These are phyloP conservation scores for Okapia johnstoni DNA, from an alignment of 2,113 vertebrate genomes.

Conservation along the genomic window DNA sequence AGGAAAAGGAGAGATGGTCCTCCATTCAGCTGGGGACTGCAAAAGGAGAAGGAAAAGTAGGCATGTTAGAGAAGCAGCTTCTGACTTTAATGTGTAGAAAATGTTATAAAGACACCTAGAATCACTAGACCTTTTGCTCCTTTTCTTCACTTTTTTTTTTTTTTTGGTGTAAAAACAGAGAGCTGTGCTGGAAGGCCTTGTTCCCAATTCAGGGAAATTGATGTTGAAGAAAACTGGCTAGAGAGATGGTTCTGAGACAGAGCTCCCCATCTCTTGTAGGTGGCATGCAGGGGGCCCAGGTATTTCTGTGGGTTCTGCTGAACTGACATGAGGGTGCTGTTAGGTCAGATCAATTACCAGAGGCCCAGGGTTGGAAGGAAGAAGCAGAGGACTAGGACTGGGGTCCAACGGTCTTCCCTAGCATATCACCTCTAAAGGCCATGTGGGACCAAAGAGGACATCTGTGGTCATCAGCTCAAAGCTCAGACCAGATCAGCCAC, in stretches of 20 bases:
- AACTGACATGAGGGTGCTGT: background rate
- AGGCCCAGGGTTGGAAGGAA: background rate
- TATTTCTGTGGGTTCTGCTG: background rate
- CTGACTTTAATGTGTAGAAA: background rate
- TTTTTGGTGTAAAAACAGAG: background rate
- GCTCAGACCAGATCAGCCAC: background rate
- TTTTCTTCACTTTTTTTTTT: background rate
- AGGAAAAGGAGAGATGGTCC: background rate
- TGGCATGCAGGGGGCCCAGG: background rate
- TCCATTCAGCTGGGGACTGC: background rate
- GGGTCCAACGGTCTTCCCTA: background rate
- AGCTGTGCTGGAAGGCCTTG: background rate
- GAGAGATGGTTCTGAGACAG: background rate
- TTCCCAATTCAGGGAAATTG: background rate
- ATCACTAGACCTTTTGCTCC: background rate
- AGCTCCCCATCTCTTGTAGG: background rate
- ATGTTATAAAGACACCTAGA: background rate
- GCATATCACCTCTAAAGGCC: background rate
- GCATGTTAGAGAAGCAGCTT: background rate
- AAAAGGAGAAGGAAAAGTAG: background rate
- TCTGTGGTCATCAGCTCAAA: background rate
- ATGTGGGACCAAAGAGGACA: accelerated
- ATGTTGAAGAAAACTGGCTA: background rate
- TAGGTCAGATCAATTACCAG: background rate
- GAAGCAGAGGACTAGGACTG: background rate